These are phyloP conservation scores for Capitulum mitella DNA, from an alignment of 2,888 invertebrate species.

Conservation along the genomic window DNA sequence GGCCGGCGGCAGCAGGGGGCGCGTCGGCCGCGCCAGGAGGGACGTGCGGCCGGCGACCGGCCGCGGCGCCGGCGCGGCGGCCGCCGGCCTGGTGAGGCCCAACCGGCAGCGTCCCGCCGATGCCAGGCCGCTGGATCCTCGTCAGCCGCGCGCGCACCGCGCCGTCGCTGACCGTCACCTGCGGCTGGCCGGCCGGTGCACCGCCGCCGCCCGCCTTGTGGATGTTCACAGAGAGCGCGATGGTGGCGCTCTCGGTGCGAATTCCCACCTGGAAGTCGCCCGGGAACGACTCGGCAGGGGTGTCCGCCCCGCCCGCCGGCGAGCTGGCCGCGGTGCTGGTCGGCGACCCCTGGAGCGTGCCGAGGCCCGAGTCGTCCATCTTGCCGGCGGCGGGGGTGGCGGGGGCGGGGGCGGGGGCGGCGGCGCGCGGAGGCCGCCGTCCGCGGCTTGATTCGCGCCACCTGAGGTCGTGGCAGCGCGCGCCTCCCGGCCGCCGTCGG, in stretches of 20 bases:
- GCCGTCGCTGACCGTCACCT: conserved; percentile 12
- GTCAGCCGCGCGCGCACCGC: not conserved
- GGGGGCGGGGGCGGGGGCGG: not conserved
- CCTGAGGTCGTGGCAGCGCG: not conserved
- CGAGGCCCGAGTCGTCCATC: not conserved
- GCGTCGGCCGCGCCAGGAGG: not conserved
- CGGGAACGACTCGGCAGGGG: not conserved
- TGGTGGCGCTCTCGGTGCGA: not conserved
- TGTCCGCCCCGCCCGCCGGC: not conserved
- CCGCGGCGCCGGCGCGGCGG: not conserved
- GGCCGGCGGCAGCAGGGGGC: too few relatives aligned
- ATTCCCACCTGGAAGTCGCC: conserved; percentile 18
- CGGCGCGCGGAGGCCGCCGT: not conserved
- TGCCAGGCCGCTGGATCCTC: not conserved
- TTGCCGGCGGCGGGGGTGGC: not conserved
- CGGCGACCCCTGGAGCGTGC: not conserved
- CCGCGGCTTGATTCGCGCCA: not conserved
- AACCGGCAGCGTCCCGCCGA: not conserved
- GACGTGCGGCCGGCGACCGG: not conserved
- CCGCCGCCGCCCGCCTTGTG: not conserved
- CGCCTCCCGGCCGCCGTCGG: not conserved
- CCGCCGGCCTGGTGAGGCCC: not conserved
- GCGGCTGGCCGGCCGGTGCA: not conserved
- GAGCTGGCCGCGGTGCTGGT: not conserved
- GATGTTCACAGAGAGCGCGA: conserved; percentile 21